A percentile compares a stretch with the other conserved stretches of the same genome.
phyloP scores from a whole-genome alignment of 2,797 vertebrate species.

The Thamnophis elegans region DNA sequence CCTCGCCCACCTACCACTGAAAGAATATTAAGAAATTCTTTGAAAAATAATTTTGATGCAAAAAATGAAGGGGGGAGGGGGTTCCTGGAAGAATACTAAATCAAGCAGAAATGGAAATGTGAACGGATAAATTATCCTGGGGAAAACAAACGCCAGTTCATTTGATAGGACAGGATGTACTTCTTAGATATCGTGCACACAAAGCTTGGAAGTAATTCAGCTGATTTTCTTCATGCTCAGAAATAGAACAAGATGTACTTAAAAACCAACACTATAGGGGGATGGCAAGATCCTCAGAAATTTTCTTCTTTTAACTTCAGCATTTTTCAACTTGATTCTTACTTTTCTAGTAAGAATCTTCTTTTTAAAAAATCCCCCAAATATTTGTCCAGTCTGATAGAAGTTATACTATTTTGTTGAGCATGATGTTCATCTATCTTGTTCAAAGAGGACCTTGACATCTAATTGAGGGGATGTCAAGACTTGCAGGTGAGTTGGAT shows the following conservation, averaged over 20 bases:
- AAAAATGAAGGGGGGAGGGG: too few species aligned
- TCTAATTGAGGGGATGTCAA: too few species aligned
- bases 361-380: background rate
- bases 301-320: background rate
- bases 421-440: too few species aligned
- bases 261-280: background rate
- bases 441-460: too few species aligned
- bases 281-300: background rate
- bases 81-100: constrained; percentile 33
- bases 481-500: too few species aligned
- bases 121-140: background rate
- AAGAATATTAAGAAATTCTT: constrained; percentile 9
- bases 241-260: background rate
- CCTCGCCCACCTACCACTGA: background rate
- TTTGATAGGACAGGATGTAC: background rate
- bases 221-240: background rate
- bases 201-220: background rate
- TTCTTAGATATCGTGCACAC: background rate
- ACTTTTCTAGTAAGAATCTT: background rate
- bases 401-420: too few species aligned
- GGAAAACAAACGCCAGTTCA: constrained; percentile 13
- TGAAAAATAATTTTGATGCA: constrained; percentile 31
- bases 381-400: background rate
- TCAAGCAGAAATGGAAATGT: background rate
- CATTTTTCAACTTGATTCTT: background rate